Evolutionary conservation across 2,888 invertebrate species (phyloP), one percentile per base, ranked within the genome.

Genomic region (Erpobdella octoculata): DNA sequence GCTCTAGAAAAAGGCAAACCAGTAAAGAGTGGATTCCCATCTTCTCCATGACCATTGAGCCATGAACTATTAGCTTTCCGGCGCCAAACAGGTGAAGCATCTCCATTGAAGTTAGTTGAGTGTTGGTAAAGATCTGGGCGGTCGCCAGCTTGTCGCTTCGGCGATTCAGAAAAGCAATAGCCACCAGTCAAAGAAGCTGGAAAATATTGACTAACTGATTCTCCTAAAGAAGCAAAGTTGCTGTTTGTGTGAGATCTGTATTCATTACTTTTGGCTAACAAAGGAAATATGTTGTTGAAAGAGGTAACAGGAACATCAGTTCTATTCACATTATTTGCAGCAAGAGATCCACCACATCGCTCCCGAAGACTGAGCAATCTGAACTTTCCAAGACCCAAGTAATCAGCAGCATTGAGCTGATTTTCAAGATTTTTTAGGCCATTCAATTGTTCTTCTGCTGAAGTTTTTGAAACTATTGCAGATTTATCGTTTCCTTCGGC

Each of bases 351-450:
- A 15, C 46, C 67, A 15, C 38, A 67, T 5, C 37, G 37, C 37
- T 67, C 67, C 21, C 41, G 4, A 28, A 67, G 67, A 6, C 41
- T 41, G 5, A 67, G 37, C 1, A 67, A 46, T 5, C 67, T 21
- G n/a, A 67, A 67, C 25, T 67, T 67, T 46, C 46, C 41, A 3
- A 67, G 46, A 8, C 41, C 28, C 25, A 37, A 37, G n/a, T 25
- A 18, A 28, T 67, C 36, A 31, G 31, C 38, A 6, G 28, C n/a
- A 18, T 25, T 25, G 12, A 67, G 18, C 31, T 67, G 67, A 28
- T 67, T 37, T 33, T 67, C 67, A 6, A 67, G 67, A 9, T 21
- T 41, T 18, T 67, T 21, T 8, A 67, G 46, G 33, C 46, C 41
- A 9, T 33, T 36, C 31, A 67, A 28, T n/a, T 38, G 38, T 4